Evolutionary conservation across 2,888 invertebrate species (phyloP), one percentile per base, ranked within the genome.

Genomic region (Embidobia sp.): DNA sequence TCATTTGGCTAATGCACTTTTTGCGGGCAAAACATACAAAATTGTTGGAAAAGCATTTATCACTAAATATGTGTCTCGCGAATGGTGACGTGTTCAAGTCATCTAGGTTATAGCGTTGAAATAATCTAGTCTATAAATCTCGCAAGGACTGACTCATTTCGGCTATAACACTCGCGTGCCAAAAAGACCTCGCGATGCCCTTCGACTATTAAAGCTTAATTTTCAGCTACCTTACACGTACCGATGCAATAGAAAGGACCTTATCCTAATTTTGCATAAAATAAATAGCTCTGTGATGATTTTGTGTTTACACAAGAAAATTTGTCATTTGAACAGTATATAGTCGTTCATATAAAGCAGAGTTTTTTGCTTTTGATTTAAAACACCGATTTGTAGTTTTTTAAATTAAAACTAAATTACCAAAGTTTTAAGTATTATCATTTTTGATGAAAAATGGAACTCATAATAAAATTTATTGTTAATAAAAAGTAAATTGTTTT

Each of bases 111-210:
- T 63, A 67, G 40, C 18, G 59, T 49, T 59, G 69, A 69, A 78
- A 73, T 70, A 64, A 81, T 80, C 79, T 55, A 27, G 49, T 31
- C 64, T 66, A 69, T 75, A 78, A 80, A 78, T 67, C 74, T 63
- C 37, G 33, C 46, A 46, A 76, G 67, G 63, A 76, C 77, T 78
- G 69, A 76, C 74, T 79, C 70, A 78, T 79, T 81, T 80, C 70
- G 73, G 80, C 59, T 63, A 53, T 51, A 74, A 69, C 69, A 78
- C 76, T 81, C 79, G 83, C 83, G 82, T 83, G 83, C 72, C 80
- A 79, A 80, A 70, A 79, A 79, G 80, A 76, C 78, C 82, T 82
- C 82, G 80, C 44, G 57, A 61, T 78, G 57, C 67, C 79, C 79
- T 72, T 76, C 69, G 74, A 67, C 80, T 79, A 78, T 81, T 81